Conservation (phyloP, 2,113 vertebrate species). For the Steatornis caripensis region DNA sequence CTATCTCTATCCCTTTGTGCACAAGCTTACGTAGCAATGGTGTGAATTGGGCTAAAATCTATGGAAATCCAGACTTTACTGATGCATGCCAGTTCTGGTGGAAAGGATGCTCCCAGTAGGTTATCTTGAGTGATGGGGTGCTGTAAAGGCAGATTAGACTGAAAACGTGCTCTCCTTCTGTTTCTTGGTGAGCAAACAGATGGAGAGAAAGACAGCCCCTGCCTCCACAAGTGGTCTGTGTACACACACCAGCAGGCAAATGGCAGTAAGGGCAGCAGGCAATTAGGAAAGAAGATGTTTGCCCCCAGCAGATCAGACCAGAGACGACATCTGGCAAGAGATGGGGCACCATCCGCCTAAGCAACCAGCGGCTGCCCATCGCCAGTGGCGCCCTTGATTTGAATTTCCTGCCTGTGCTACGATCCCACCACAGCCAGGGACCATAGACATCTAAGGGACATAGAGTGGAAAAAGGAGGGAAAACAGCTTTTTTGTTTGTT, state of each 20-base stretch:
- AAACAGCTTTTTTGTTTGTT: not conserved
- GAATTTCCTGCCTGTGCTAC: not conserved
- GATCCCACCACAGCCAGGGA: rapidly evolving
- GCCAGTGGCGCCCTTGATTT: rapidly evolving
- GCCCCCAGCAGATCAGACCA: not conserved
- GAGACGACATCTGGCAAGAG: not conserved
- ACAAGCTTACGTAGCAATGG: rapidly evolving
- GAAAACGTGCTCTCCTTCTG: not conserved
- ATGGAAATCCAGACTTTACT: not conserved
- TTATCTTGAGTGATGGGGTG: not conserved
- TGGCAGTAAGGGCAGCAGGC: not conserved
- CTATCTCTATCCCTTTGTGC: not conserved
- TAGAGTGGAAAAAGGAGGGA: not conserved
- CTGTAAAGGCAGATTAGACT: not conserved
- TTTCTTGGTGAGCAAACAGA: not conserved
- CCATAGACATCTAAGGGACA: not conserved
- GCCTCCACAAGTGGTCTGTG: not conserved
- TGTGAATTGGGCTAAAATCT: not conserved
- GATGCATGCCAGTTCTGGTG: not conserved
- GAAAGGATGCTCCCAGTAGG: not conserved
- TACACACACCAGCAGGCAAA: not conserved
- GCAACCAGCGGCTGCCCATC: not conserved
- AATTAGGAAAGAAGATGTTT: not conserved
- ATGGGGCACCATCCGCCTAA: rapidly evolving
- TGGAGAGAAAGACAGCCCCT: not conserved